Evolutionary conservation across 2,888 invertebrate genomes (phyloP).

Genomic region (Papilio gigon): DNA sequence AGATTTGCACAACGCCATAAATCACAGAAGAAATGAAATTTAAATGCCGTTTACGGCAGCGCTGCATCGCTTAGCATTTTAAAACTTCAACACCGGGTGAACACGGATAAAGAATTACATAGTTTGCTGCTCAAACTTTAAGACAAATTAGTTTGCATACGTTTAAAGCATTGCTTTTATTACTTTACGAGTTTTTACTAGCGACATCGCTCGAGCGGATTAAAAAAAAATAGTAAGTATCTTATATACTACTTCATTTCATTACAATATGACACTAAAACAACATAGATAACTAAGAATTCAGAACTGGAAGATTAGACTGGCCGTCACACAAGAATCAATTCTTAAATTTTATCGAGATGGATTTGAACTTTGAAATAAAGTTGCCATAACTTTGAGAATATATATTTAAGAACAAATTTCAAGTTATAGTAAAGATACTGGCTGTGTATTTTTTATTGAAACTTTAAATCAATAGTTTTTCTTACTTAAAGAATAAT

Average conservation of each 20-base stretch:
- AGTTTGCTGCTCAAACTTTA: conserved; percentile 24
- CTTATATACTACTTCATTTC: no score
- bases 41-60: conserved; percentile 6
- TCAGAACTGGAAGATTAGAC: no score
- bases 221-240: no score
- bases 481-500: conserved; percentile 1
- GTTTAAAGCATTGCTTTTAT: conserved; percentile 6
- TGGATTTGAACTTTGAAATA: background rate
- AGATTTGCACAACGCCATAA: conserved; percentile 8
- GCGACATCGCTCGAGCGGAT: no score
- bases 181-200: conserved; percentile 8
- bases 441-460: background rate
- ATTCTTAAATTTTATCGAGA: background rate
- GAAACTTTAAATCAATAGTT: conserved; percentile 13
- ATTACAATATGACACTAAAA: no score
- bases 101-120: conserved; percentile 34
- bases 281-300: no score
- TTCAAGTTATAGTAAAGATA: background rate
- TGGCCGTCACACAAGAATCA: background rate
- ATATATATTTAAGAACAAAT: conserved; percentile 2
- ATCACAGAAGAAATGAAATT: conserved; percentile 21
- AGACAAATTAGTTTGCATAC: conserved; percentile 22
- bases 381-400: background rate
- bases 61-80: conserved; percentile 16
- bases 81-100: conserved; percentile 20